These are phyloP conservation scores for Synanceia verrucosa DNA, from an alignment of 2,797 vertebrate genomes.

Conservation along the genomic window DNA sequence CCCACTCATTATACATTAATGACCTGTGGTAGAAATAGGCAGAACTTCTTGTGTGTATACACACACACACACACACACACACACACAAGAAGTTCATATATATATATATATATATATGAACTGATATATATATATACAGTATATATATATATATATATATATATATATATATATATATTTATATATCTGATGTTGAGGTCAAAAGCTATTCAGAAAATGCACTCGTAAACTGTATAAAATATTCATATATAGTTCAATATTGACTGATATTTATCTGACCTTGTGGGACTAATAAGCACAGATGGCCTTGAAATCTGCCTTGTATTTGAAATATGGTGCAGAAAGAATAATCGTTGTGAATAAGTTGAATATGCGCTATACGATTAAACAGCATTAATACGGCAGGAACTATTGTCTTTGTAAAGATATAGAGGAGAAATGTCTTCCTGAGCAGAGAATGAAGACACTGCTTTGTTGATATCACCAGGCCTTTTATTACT, in stretches of 20 bases:
- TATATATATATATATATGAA: too few species aligned
- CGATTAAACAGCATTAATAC: not conserved
- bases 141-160: too few species aligned
- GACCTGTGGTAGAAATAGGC: slow-evolving; percentile 24
- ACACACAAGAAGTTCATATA: too few species aligned
- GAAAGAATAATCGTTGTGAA: not conserved
- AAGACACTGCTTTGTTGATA: not conserved
- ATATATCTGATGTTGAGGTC: slow-evolving; percentile 8
- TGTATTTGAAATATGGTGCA: slow-evolving; percentile 12
- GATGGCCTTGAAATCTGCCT: not conserved
- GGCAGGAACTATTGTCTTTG: not conserved
- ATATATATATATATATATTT: too few species aligned
- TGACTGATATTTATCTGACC: slow-evolving; percentile 15
- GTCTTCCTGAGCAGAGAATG: not conserved
- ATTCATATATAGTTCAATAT: slow-evolving; percentile 17
- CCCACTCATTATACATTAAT: slow-evolving; percentile 4
- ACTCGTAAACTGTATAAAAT: not conserved
- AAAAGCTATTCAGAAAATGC: slow-evolving; percentile 17
- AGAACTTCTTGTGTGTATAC: slow-evolving; percentile 29
- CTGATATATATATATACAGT: too few species aligned
- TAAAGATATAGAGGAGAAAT: not conserved
- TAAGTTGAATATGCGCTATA: not conserved
- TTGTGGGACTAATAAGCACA: slow-evolving; percentile 8
- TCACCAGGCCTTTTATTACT: not conserved
- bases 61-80: too few species aligned